Percentiles rank a stretch among this genome's conserved stretches.
Evolutionary conservation across 2,888 invertebrate species (phyloP).

Genomic region (Alitta virens): DNA sequence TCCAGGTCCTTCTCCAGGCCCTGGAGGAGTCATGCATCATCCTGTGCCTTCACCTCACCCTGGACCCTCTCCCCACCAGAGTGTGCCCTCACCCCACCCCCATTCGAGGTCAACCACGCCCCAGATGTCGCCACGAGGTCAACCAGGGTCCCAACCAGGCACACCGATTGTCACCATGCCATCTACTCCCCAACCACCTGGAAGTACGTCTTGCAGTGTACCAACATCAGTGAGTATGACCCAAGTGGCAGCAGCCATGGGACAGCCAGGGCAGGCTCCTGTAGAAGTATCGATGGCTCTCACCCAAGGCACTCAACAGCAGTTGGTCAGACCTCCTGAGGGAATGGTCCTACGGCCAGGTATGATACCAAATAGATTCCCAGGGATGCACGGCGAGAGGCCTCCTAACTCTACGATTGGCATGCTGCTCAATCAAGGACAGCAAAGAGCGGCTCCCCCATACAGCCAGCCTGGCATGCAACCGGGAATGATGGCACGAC

Average conservation of each 20-base stretch:
- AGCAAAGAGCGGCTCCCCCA: not conserved
- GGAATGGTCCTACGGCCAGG: not conserved
- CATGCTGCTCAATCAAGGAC: slow-evolving; percentile 1
- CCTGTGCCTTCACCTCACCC: slow-evolving; percentile 8
- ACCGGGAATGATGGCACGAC: not conserved
- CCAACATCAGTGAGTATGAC: not conserved
- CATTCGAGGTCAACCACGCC: slow-evolving; percentile 26
- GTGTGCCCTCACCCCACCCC: slow-evolving; percentile 1
- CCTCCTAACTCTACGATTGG: not conserved
- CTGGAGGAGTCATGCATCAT: slow-evolving; percentile 3
- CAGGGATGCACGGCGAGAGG: not conserved
- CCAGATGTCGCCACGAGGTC: slow-evolving; percentile 26
- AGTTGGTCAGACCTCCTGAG: not conserved
- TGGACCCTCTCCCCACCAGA: not conserved
- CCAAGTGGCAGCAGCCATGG: not conserved
- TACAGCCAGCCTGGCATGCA: not conserved
- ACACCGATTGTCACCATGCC: slow-evolving; percentile 14
- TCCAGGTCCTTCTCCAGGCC: slow-evolving; percentile 7
- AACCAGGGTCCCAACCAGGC: slow-evolving; percentile 21
- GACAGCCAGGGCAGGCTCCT: not conserved
- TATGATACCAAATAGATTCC: not conserved
- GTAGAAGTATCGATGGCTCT: not conserved
- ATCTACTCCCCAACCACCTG: not conserved
- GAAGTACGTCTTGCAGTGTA: not conserved
- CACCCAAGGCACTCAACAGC: not conserved